Base-by-base conservation (phyloP, 37 sponge, comb jelly and placozoan species). In the Mnemiopsis leidyi region DNA sequence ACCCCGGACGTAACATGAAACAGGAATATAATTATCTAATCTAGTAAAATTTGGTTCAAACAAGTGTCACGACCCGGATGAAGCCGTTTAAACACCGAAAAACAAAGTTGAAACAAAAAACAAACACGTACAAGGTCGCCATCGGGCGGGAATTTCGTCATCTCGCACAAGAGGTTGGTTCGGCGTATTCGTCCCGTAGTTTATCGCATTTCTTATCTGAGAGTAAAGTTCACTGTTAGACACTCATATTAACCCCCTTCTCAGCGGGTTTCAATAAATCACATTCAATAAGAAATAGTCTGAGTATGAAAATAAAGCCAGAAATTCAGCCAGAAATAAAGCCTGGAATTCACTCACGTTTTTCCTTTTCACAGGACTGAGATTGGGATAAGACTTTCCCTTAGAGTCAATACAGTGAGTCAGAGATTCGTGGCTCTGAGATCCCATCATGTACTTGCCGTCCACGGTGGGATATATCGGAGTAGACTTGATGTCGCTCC, bases 351-450 rank as follows among this genome's bases (percentile, higher is more conserved):
- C n/a, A 71, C 30, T 71, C 1, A 77, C 79, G 20, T 26, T 77
- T 77, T 77, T 77, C 48, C 90, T 7, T 37, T 85, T 85, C 61
- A 85, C 26, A 26, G 90, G 90, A 25, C 90, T 85, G 48, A 85
- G 90, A 25, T 40, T 40, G 39, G 90, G 24, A 29, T 85, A 23
- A 23, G 90, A 23, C 26, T 40, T 85, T 16, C 90, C 61, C 48
- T 40, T 38, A n/a, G 40, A 40, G 48, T 85, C 48, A 29, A 85
- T 85, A 33, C 90, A 85, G 24, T 85, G 61, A 16, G 35, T 9
- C 48, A 85, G 48, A 3, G 90, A 85, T 37, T 85, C 90, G 61
- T 85, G 90, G 30, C 61, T 40, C 29, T 85, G 90, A 3, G 90
- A 38, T 38, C 90, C 90, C 90, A 85, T 85, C 40, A 28, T 40